These are phyloP conservation scores for Calliphora vicina DNA, from an alignment of 1,140 invertebrate species.

Conservation along the genomic window DNA sequence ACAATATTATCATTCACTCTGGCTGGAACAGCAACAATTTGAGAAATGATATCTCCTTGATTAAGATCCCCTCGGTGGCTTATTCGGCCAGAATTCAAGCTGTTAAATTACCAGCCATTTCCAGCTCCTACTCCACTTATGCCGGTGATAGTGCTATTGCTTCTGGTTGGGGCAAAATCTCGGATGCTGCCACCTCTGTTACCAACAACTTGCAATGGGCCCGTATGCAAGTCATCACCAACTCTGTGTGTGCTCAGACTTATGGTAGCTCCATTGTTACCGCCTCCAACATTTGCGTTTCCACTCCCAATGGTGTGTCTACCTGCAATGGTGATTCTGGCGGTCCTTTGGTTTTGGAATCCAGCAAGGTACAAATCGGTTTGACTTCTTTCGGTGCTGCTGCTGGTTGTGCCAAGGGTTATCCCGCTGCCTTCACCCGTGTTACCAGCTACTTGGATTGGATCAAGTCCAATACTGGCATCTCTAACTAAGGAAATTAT, in stretches of 20 bases:
- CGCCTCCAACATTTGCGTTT: too few species aligned
- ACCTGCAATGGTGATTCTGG: too few species aligned
- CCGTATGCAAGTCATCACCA: constrained; percentile 40
- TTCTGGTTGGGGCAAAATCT: constrained; percentile 54
- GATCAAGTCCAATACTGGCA: constrained; percentile 56
- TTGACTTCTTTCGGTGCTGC: too few species aligned
- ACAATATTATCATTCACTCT: constrained; percentile 30
- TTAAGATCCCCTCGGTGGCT: constrained; percentile 46
- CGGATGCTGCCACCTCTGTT: constrained; percentile 39
- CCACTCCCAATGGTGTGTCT: too few species aligned
- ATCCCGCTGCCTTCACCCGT: too few species aligned
- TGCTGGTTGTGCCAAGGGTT: too few species aligned
- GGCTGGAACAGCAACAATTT: constrained; percentile 38
- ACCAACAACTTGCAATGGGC: constrained; percentile 41
- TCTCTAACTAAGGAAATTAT: constrained; percentile 22
- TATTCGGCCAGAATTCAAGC: constrained; percentile 38
- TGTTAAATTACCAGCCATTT: constrained; percentile 41
- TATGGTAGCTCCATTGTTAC: constrained; percentile 48
- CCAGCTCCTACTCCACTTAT: constrained; percentile 51
- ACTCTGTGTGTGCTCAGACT: constrained; percentile 36
- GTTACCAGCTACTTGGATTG: constrained; percentile 66
- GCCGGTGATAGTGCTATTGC: too few species aligned
- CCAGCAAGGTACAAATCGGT: too few species aligned
- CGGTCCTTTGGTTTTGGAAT: too few species aligned
- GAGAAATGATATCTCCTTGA: constrained; percentile 55